phyloP scores from a whole-genome alignment of 2,113 vertebrate species.

The Spheniscus mendiculus region DNA sequence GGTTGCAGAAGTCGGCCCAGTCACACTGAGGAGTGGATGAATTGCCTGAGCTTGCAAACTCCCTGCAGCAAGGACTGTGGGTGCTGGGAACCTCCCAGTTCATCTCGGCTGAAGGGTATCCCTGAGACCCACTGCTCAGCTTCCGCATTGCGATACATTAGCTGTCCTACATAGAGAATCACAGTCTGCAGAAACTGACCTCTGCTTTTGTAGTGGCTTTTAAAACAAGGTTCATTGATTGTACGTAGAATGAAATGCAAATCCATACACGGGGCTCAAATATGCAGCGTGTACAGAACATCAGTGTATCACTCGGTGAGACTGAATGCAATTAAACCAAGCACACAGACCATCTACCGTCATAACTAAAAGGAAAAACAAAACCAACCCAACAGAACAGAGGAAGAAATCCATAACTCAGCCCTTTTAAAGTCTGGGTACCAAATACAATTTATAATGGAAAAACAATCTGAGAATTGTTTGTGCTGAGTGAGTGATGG shows the following conservation, averaged over 20 bases:
- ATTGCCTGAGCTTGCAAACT: not conserved
- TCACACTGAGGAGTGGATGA: fast-evolving
- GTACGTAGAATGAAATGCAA: not conserved
- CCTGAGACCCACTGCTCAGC: not conserved
- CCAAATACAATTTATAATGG: not conserved
- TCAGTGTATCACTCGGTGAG: not conserved
- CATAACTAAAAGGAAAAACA: not conserved
- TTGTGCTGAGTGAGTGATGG: not conserved
- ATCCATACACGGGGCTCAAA: not conserved
- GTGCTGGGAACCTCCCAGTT: not conserved
- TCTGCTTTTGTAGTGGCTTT: not conserved
- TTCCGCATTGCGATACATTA: not conserved
- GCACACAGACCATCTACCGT: not conserved
- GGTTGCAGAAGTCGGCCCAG: not conserved
- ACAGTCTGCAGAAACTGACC: not conserved
- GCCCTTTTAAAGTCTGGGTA: not conserved
- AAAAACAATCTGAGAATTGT: not conserved
- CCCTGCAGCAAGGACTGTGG: not conserved
- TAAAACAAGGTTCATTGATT: not conserved
- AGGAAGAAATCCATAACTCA: not conserved
- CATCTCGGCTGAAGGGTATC: not conserved
- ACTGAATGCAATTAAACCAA: not conserved
- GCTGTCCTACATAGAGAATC: not conserved
- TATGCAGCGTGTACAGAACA: not conserved
- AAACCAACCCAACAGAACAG: not conserved